phyloP scores from a whole-genome alignment of 2,797 vertebrate species.

The Enteromius unitaeniatus region DNA sequence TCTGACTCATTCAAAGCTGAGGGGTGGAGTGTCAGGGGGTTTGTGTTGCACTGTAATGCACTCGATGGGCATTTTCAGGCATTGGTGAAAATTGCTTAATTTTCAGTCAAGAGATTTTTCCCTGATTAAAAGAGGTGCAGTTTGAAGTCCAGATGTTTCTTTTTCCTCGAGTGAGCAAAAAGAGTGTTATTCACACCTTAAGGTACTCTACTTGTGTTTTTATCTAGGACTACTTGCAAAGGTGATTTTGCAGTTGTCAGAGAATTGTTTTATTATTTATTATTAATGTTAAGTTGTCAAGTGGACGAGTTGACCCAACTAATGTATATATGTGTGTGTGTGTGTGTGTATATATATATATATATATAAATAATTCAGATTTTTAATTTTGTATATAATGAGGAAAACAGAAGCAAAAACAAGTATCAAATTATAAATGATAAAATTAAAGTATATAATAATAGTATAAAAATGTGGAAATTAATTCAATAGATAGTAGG shows the following conservation, averaged over 20 bases:
- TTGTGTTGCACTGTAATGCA: slow-evolving; percentile 20
- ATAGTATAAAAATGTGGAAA: no score
- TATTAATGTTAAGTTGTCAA: neutral
- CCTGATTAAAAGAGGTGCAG: neutral
- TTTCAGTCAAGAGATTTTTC: slow-evolving; percentile 7
- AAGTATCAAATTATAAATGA: no score
- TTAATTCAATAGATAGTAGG: neutral
- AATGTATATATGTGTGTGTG: no score
- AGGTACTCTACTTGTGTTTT: neutral
- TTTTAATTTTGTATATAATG: neutral
- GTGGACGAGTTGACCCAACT: neutral
- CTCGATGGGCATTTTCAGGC: slow-evolving; percentile 22
- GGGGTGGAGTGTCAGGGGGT: slow-evolving; percentile 11
- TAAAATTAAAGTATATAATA: no score
- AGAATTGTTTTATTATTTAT: neutral
- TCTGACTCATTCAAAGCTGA: slow-evolving; percentile 16
- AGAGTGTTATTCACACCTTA: neutral
- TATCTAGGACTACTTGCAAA: neutral
- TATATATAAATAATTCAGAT: no score
- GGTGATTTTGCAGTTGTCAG: neutral
- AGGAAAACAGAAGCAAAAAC: neutral
- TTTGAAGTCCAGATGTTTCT: slow-evolving; percentile 23
- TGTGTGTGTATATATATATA: neutral
- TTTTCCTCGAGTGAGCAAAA: slow-evolving; percentile 5
- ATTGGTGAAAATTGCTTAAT: slow-evolving; percentile 14